Base-by-base conservation (phyloP, 2,797 vertebrate genomes). In the Clarias fuscus region DNA sequence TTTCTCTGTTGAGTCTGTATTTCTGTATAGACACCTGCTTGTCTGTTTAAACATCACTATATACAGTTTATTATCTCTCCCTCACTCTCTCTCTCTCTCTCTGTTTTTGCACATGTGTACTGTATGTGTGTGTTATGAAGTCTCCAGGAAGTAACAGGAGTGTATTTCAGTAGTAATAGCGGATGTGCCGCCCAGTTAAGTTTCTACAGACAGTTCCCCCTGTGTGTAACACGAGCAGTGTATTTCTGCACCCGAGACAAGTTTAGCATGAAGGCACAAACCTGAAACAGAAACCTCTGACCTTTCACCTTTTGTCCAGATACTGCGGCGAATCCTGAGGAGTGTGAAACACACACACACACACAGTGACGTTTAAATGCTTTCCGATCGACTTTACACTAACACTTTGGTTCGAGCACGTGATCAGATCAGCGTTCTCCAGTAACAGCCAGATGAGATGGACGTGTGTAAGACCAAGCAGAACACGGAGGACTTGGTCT, bases 301-400 rank as follows among this genome's bases (percentile, higher is more conserved):
- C 77, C 30, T 81, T 82, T 82, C 30, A 73, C 71, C 73, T 76
- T 56, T 76, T 14, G 43, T 33, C 80, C 11, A 24, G 4, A 10
- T 43, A 22, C 43, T 20, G n/a, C 3, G 5, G 7, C 13, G 61
- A 65, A 65, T 17, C 3, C 61, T 20, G 78, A 81, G 58, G 61
- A 18, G 24, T 2, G 3, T 17, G 5, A 10, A 30, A 64, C 14
- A 20, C 11, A 8, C 1, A 37, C 33, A 33, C 37, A 37, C 37
- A 37, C 37, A 11, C 11, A 3, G 18, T 78, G 24, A 3, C 70
- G 11, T 22, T 71, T 40, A 22, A 11, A 11, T 4, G 13, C 20
- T 22, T 22, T 71, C 7, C 14, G 71, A 37, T 70, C 37, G 8
- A 70, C 37, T 22, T 22, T 4, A 13, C 24, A 53, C 48, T 53